Conservation (phyloP, 2,888 invertebrate species). For the Melikaiella ostensackeni region DNA sequence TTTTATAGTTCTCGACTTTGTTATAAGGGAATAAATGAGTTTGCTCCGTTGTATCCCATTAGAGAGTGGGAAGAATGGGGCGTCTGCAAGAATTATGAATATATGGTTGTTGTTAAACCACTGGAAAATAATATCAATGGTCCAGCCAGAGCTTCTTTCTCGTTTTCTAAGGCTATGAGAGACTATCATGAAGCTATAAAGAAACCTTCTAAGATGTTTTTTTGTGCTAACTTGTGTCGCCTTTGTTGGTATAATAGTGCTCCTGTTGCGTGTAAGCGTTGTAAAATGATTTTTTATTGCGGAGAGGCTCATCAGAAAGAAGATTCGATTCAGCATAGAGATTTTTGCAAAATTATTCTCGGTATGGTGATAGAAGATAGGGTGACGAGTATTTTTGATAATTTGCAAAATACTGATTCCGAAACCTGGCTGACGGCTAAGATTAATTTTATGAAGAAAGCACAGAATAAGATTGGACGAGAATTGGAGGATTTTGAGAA, state of each 20-base stretch:
- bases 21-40: neutral
- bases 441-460: conserved; percentile 57
- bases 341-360: conserved; percentile 12
- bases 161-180: neutral
- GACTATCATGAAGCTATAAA: neutral
- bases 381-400: conserved; percentile 44
- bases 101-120: neutral
- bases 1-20: neutral
- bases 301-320: neutral
- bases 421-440: conserved; percentile 56
- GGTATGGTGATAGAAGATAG: conserved; percentile 34
- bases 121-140: neutral
- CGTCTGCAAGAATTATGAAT: neutral
- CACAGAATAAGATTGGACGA: conserved; percentile 52
- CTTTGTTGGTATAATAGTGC: neutral
- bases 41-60: neutral
- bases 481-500: conserved; percentile 55
- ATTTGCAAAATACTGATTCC: conserved; percentile 8
- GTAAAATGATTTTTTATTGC: conserved; percentile 18
- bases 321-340: neutral
- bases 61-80: neutral
- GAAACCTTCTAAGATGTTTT: neutral
- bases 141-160: neutral
- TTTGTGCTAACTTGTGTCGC: neutral
- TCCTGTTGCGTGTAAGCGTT: neutral